Base-by-base conservation (phyloP, 2,888 invertebrate genomes). In the Eilema griseolum region DNA sequence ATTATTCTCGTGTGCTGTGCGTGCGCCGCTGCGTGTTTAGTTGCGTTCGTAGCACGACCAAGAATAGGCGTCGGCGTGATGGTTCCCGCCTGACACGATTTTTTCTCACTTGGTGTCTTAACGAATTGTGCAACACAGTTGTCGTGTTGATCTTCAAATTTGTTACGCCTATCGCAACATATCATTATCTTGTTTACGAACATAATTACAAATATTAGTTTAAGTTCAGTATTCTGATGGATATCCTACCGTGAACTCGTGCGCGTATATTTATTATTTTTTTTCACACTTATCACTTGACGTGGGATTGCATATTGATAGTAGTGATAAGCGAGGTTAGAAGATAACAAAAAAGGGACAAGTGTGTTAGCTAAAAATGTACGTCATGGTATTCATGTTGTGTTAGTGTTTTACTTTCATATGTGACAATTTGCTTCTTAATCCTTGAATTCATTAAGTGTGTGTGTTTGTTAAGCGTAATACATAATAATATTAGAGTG, bases 21-120 rank as follows among this genome's bases (percentile, higher is more conserved):
- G 90, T 90, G 90, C 89, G 92, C 81, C 82, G 86, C 83, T 85
- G 88, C 89, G 88, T 89, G 89, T 89, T 92, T 92, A 95, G 95
- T 95, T 92, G 93, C 89, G 91, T 90, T 89, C 89, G 89, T 86
- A 93, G 86, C 92, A 90, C 91, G 90, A 90, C 82, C 93, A 91
- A 90, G 94, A 92, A 93, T 92, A 93, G 94, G 92, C 95, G 94
- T 90, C 88, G 83, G 83, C 80, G 87, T 83, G 83, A 86, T 86
- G 86, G 87, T 87, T 85, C 85, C 87, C 87, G 87, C 80, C 88
- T 88, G 83, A 84, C 87, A 84, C 80, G 71, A n/a, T 78, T 76
- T 52, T 77, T 85, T 88, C 86, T 86, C 81, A 83, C 84, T 84
- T 79, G 80, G 83, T 83, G 75, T 81, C 77, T 86, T 85, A 79